Conservation (phyloP, 2,797 vertebrate genomes). For the Melanotaenia maccullochi region DNA sequence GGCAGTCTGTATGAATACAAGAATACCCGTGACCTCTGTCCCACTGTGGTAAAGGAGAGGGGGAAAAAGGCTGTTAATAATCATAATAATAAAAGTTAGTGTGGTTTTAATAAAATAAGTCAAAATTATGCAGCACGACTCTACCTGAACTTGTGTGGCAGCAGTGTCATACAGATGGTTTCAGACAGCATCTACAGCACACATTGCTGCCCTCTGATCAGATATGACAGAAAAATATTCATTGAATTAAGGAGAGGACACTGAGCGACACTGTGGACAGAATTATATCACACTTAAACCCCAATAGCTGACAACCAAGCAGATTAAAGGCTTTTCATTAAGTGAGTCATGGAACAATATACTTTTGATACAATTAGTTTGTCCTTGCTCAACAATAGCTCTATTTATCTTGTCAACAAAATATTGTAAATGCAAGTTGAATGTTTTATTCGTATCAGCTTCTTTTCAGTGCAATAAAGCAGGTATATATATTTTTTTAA, state of each 20-base stretch:
- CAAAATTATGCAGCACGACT: slow-evolving; percentile 20
- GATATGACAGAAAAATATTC: slow-evolving; percentile 38
- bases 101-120: slow-evolving; percentile 20
- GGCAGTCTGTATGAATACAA: not conserved
- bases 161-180: slow-evolving; percentile 35
- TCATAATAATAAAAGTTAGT: no score
- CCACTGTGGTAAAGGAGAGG: not conserved
- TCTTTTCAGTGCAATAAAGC: not conserved
- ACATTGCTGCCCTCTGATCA: slow-evolving; percentile 44
- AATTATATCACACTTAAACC: slow-evolving; percentile 21
- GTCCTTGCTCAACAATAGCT: slow-evolving; percentile 37
- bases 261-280: slow-evolving; percentile 13
- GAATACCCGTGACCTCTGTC: slow-evolving; percentile 40
- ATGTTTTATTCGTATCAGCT: not conserved
- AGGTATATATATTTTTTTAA: slow-evolving; percentile 1
- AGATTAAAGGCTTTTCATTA: slow-evolving; percentile 68
- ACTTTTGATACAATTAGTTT: slow-evolving; percentile 57
- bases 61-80: not conserved
- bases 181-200: slow-evolving; percentile 34
- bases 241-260: slow-evolving; percentile 18
- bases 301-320: slow-evolving; percentile 36
- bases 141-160: slow-evolving; percentile 25
- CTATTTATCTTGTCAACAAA: slow-evolving; percentile 39
- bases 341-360: slow-evolving; percentile 59
- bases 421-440: slow-evolving; percentile 8